Evolutionary conservation across 2,113 vertebrate species (phyloP).

Genomic region (Leucosticte australis): DNA sequence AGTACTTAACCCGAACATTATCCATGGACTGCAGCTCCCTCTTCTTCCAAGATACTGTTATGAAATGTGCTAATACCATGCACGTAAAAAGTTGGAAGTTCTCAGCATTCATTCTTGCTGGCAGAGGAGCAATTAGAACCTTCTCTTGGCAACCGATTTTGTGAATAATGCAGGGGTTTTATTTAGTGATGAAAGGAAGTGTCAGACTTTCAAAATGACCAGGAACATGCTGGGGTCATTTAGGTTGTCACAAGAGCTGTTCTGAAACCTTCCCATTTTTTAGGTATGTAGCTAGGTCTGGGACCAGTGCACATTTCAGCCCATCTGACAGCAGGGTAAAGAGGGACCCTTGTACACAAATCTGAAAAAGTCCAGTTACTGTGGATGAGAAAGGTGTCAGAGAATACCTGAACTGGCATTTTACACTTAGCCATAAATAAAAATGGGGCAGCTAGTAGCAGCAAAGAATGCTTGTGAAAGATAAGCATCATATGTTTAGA

Average conservation of each 20-base stretch:
- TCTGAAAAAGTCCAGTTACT: neutral
- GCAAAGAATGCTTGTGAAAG: neutral
- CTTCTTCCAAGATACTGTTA: neutral
- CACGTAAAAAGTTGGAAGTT: neutral
- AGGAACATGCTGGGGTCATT: neutral
- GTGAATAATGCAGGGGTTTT: rapidly evolving
- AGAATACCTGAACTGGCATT: neutral
- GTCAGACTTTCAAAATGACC: neutral
- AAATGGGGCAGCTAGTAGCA: neutral
- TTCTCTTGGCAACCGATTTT: neutral
- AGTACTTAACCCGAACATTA: neutral
- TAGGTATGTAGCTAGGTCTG: neutral
- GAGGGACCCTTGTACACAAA: too few species aligned
- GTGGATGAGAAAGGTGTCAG: neutral
- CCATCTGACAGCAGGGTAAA: neutral
- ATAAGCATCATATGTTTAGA: neutral
- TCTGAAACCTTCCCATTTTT: neutral
- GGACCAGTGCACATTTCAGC: neutral
- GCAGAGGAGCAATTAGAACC: neutral
- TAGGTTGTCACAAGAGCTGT: neutral
- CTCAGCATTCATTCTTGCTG: neutral
- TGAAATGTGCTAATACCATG: neutral
- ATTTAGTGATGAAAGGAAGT: neutral
- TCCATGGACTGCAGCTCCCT: neutral
- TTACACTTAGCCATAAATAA: neutral